A percentile compares a stretch with the other conserved stretches of the same genome.
Conservation (phyloP, 2,888 invertebrate species). For the Xestia ashworthii region DNA sequence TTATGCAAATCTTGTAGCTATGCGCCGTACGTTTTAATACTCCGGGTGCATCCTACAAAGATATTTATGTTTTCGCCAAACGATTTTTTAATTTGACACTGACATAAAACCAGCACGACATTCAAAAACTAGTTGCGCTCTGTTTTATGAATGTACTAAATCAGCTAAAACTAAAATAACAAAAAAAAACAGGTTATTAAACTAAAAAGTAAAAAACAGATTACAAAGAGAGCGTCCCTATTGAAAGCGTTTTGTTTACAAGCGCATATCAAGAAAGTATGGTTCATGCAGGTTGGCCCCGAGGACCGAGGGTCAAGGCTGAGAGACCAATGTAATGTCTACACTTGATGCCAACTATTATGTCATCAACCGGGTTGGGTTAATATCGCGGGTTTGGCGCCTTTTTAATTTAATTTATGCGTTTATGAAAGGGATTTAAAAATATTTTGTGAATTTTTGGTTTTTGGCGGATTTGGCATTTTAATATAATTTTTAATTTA, state of each 20-base stretch:
- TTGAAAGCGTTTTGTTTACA: constrained; percentile 69
- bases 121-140: constrained; percentile 28
- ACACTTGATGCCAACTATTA: constrained; percentile 73
- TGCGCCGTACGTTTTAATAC: not conserved
- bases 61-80: not conserved
- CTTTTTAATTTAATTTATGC: constrained; percentile 19
- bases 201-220: constrained; percentile 31
- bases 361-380: constrained; percentile 69
- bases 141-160: constrained; percentile 31
- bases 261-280: constrained; percentile 70
- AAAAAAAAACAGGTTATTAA: constrained; percentile 38
- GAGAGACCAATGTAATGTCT: constrained; percentile 73
- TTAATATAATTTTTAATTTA: not conserved
- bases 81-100: constrained; percentile 9
- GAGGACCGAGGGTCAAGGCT: constrained; percentile 81
- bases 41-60: not conserved
- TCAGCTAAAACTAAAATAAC: constrained; percentile 12
- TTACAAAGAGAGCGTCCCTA: constrained; percentile 57
- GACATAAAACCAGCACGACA: constrained; percentile 17
- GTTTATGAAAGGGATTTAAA: not conserved
- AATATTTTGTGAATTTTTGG: not conserved
- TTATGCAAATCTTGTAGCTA: constrained; percentile 3
- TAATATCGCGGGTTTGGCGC: constrained; percentile 35
- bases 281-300: constrained; percentile 76
- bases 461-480: not conserved